These are phyloP conservation scores for Centruroides vittatus DNA, from an alignment of 1,140 invertebrate species.

Conservation along the genomic window DNA sequence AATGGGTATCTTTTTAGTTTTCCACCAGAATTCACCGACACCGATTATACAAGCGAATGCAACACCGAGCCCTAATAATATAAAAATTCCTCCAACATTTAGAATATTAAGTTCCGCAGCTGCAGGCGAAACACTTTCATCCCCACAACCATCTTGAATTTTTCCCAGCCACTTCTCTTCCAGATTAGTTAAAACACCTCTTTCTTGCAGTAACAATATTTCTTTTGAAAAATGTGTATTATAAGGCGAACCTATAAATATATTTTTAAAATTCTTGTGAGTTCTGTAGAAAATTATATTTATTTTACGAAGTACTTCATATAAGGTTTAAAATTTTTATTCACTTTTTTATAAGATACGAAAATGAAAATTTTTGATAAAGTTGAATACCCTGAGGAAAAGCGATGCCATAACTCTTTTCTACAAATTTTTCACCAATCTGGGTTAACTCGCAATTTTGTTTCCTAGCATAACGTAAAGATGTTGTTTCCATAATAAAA, in stretches of 20 bases:
- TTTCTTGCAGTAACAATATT: slow-evolving; percentile 33
- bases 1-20: slow-evolving; percentile 18
- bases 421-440: slow-evolving; percentile 55
- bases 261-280: slow-evolving; percentile 28
- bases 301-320: too few relatives aligned
- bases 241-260: slow-evolving; percentile 28
- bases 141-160: slow-evolving; percentile 11
- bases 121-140: slow-evolving; percentile 16
- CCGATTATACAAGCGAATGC: slow-evolving; percentile 19
- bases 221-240: slow-evolving; percentile 31
- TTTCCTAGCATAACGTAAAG: slow-evolving; percentile 58
- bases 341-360: too few relatives aligned
- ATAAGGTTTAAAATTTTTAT: too few relatives aligned
- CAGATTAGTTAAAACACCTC: slow-evolving; percentile 29
- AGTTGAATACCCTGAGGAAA: slow-evolving; percentile 58
- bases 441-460: slow-evolving; percentile 56
- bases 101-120: slow-evolving; percentile 25
- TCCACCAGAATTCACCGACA: slow-evolving; percentile 22
- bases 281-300: too few relatives aligned
- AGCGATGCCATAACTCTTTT: slow-evolving; percentile 63
- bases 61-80: slow-evolving; percentile 27
- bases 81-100: slow-evolving; percentile 34
- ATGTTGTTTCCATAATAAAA: slow-evolving; percentile 75
- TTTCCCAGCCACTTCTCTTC: slow-evolving; percentile 24
- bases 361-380: too few relatives aligned